Conservation (phyloP, 2,113 vertebrate species). For the Shinisaurus crocodilurus region DNA sequence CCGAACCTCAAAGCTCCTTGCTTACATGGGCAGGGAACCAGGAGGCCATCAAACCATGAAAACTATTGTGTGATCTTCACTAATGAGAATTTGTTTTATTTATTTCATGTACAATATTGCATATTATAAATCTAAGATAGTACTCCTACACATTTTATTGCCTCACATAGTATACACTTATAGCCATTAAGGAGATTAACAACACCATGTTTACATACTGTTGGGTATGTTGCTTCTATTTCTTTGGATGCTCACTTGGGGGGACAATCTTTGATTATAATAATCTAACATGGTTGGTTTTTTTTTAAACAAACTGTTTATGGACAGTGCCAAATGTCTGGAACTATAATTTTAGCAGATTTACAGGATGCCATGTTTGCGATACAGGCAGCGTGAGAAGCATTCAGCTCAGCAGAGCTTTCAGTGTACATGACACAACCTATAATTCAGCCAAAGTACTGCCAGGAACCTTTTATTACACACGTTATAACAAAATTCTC, state of each 20-base stretch:
- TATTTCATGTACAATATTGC: background rate
- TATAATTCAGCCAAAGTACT: constrained; percentile 22
- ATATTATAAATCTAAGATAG: background rate
- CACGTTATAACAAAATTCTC: constrained; percentile 35
- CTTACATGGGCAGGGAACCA: background rate
- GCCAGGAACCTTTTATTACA: constrained; percentile 44
- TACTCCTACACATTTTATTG: background rate
- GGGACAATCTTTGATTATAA: constrained; percentile 15
- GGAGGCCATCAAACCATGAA: background rate
- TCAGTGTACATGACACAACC: constrained; percentile 53
- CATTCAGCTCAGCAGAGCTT: constrained; percentile 49
- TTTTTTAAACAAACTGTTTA: constrained; percentile 40
- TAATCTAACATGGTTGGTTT: constrained; percentile 28
- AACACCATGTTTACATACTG: background rate
- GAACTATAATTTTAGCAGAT: constrained; percentile 51
- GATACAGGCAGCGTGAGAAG: constrained; percentile 33
- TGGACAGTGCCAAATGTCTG: constrained; percentile 20
- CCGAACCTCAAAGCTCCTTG: background rate
- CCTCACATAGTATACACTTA: background rate
- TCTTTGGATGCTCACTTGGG: constrained; percentile 10
- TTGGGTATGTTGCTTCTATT: constrained; percentile 1
- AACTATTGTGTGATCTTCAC: background rate
- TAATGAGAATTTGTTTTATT: background rate
- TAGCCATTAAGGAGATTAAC: background rate
- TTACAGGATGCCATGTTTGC: constrained; percentile 31